Evolutionary conservation across 2,113 vertebrate genomes (phyloP), one percentile per base, ranked within the genome.

Genomic region (Saccopteryx leptura): DNA sequence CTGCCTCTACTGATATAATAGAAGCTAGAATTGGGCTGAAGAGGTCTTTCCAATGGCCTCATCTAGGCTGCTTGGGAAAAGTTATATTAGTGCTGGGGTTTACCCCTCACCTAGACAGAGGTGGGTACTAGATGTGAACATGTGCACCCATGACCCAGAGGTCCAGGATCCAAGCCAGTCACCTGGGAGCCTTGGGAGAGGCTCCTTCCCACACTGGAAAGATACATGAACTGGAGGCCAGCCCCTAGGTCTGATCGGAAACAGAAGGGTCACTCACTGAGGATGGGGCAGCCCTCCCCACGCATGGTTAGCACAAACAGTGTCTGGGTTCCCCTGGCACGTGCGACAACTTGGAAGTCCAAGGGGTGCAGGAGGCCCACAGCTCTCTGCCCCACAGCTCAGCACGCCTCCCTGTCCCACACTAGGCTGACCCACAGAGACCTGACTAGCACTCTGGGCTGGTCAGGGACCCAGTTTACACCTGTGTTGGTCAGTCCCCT

Each of bases 371-470:
- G 26, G 24, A 61, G 26, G 3, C 52, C 9, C 9, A 9, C 4
- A 69, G 63, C 28, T 28, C 19, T 0, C 21, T 71, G 52, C 5
- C 24, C 71, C 48, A 14, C 21, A 11, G 65, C 24, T 46, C 31
- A 14, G 28, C 31, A 9, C 23, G 14, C 17, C 0, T n/a, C 80
- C 50, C n/a, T 26, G 28, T 56, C n/a, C 3, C 2, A 6, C 5
- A 4, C 11, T 0, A 1, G 23, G 1, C 0, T 4, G 26, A n/a
- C 19, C 83, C 33, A 4, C 18, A 5, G 21, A 66, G 46, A 21
- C 24, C 52, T n/a, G 4, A 3, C 14, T 10, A 21, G 60, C 11
- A 46, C 50, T 15, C 11, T 1, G 2, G 48, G 18, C 54, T 6
- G 8, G 48, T 52, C 7, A 10, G 56, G 50, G 58, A 56, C 4